A percentile compares a stretch with the other conserved stretches of the same genome.
Evolutionary conservation across 1,140 invertebrate species (phyloP).

Genomic region (Streblospio benedicti): DNA sequence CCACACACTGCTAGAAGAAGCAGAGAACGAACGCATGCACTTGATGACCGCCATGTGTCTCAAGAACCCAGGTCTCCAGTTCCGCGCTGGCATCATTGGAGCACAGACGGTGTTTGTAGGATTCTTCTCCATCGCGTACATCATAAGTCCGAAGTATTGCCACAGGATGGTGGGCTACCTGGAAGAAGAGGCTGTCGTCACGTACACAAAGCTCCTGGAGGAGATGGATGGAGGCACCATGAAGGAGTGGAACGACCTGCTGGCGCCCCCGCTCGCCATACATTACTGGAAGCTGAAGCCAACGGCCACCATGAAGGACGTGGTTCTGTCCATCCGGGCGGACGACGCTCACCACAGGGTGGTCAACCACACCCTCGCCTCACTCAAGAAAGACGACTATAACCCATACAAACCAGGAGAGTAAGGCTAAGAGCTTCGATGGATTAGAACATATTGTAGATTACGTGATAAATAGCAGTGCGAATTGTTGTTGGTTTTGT

Average conservation of each 20-base stretch:
- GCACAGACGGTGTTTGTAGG: constrained; percentile 45
- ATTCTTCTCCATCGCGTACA: constrained; percentile 39
- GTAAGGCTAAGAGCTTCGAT: too few relatives aligned
- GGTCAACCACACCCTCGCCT: constrained; percentile 42
- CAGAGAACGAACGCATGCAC: constrained; percentile 51
- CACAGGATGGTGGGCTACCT: constrained; percentile 49
- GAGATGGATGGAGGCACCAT: constrained; percentile 19
- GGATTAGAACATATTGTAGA: too few relatives aligned
- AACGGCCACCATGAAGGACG: constrained; percentile 38
- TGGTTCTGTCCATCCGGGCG: constrained; percentile 37
- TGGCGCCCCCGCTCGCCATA: constrained; percentile 39
- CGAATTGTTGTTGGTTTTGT: too few relatives aligned
- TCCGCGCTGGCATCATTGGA: constrained; percentile 34
- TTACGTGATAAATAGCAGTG: too few relatives aligned
- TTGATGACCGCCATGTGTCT: constrained; percentile 45
- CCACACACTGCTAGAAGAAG: constrained; percentile 47
- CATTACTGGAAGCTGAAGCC: constrained; percentile 30
- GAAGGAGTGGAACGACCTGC: constrained; percentile 34
- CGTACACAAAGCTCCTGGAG: constrained; percentile 43
- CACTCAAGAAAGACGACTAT: constrained; percentile 31
- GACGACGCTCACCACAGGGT: constrained; percentile 46
- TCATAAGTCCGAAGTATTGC: constrained; percentile 43
- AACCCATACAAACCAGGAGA: constrained; percentile 40
- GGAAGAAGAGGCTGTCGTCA: constrained; percentile 49
- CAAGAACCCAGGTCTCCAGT: constrained; percentile 39